Evolutionary conservation across 1,140 invertebrate species (phyloP), one percentile per base, ranked within the genome.

Genomic region (Polyergus mexicanus): DNA sequence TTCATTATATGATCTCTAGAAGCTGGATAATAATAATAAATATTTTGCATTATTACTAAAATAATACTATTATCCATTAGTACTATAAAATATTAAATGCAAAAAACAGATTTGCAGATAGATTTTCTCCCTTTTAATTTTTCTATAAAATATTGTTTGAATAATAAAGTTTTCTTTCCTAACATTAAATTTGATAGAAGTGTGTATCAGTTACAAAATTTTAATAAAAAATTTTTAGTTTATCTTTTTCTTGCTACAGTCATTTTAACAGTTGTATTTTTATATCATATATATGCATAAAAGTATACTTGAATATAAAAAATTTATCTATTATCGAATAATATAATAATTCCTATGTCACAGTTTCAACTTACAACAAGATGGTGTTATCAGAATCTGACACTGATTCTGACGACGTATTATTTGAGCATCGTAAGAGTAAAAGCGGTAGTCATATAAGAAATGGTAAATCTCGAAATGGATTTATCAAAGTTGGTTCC

Each of bases 361-460:
- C 54, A 95, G 94, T 94, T 94, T 92, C 94, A 35, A 88, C 91
- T 6, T 93, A 93, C 28, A 87, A 85, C 22, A 95, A 95, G 90
- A 94, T 95, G 92, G 90, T 94, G 28, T 86, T 95, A 66, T 94
- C 94, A 6, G 94, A 94, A 86, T 93, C 94, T 0, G 94, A 95
- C 58, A 94, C 94, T 3, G 94, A 95, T 74, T 95, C 94, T n/a
- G 94, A 95, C 38, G 93, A 95, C 72, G 90, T 95, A 7, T 87
- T 95, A 44, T 95, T 95, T 74, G 94, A 95, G 80, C 93, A 94
- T 89, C 93, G 91, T 38, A 94, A 93, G 86, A 83, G 85, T 63
- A 94, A 94, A 89, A 90, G 84, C 19, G 88, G 74, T 47, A 93
- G 91, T 86, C 87, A 92, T 75, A 32, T 89, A 28, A 94, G 92